Evolutionary conservation across 2,888 invertebrate genomes (phyloP).

Genomic region (Hedychridium roseum): DNA sequence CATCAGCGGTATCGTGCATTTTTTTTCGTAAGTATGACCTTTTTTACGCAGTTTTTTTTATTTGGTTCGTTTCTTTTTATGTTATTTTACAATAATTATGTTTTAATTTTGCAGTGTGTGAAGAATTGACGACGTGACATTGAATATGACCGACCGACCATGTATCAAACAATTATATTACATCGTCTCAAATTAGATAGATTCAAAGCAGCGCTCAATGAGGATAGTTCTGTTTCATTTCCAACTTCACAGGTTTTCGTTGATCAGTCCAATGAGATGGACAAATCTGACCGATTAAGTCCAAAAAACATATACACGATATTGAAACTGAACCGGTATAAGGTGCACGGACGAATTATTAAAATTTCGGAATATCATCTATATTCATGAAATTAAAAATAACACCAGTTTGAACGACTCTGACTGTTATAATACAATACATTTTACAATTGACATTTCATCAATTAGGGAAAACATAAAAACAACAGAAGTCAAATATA

Average conservation of each 20-base stretch:
- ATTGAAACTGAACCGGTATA: neutral
- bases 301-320: neutral
- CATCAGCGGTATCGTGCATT: too few relatives aligned
- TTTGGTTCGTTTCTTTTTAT: too few relatives aligned
- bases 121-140: too few relatives aligned
- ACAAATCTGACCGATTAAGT: too few relatives aligned
- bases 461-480: neutral
- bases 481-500: neutral
- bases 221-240: neutral
- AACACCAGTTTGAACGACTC: neutral
- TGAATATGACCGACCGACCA: too few relatives aligned
- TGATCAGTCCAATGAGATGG: neutral
- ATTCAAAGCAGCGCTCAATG: neutral
- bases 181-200: too few relatives aligned
- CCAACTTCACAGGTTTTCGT: neutral
- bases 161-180: too few relatives aligned
- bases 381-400: neutral
- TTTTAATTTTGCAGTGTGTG: too few relatives aligned
- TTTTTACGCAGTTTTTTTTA: too few relatives aligned
- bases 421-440: neutral
- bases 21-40: too few relatives aligned
- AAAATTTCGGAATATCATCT: neutral
- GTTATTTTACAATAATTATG: too few relatives aligned
- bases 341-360: neutral
- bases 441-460: neutral